phyloP scores from a whole-genome alignment of 2,797 vertebrate genomes.

The Catostomus latipinnis region DNA sequence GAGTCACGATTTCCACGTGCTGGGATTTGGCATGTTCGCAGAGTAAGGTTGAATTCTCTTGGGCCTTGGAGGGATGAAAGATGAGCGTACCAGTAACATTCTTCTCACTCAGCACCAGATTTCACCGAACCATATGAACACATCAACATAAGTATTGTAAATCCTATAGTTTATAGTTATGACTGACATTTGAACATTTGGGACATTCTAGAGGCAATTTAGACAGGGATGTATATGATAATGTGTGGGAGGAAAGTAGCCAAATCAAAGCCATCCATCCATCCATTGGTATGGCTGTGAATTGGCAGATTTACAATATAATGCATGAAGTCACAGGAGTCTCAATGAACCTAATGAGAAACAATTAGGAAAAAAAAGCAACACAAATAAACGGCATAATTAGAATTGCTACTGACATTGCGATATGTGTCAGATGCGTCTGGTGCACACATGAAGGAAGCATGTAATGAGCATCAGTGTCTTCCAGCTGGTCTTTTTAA shows the following conservation, averaged over 20 bases:
- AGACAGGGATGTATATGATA: neutral
- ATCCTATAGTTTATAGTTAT: neutral
- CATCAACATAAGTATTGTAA: neutral
- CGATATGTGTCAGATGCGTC: neutral
- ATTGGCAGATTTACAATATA: neutral
- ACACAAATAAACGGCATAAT: neutral
- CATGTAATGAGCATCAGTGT: conserved; percentile 2
- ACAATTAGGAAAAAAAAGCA: neutral
- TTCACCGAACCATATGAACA: conserved; percentile 1
- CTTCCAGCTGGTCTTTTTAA: conserved; percentile 29
- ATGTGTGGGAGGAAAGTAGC: too few relatives aligned
- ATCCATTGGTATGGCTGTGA: neutral
- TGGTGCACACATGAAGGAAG: conserved; percentile 21
- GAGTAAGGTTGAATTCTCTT: conserved; percentile 64
- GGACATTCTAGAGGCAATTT: too few relatives aligned
- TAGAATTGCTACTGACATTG: too few relatives aligned
- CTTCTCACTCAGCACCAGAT: conserved; percentile 52
- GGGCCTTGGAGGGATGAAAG: conserved; percentile 55
- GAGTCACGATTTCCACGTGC: too few relatives aligned
- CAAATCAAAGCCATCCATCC: too few relatives aligned
- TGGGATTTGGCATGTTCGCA: too few relatives aligned
- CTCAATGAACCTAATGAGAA: neutral
- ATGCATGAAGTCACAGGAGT: neutral
- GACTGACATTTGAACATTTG: neutral
- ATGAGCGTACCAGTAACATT: conserved; percentile 65